Percentiles rank a stretch among this genome's conserved stretches.
phyloP scores from a whole-genome alignment of 2,797 vertebrate species.

The Syngnathus acus region DNA sequence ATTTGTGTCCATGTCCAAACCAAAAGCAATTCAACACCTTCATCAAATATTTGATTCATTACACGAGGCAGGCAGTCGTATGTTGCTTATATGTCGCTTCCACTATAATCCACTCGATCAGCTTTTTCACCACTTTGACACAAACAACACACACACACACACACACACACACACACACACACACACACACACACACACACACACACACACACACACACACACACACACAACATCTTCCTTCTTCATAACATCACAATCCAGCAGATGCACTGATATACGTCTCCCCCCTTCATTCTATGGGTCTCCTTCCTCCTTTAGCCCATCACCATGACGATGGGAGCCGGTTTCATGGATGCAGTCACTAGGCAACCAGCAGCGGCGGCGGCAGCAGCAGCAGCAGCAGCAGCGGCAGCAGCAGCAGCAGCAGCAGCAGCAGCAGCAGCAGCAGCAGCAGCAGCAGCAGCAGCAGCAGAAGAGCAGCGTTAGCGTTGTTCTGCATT shows the following conservation, averaged over 20 bases:
- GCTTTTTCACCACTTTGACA: neutral
- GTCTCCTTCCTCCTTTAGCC: conserved; percentile 47
- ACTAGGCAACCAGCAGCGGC: conserved; percentile 63
- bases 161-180: no score
- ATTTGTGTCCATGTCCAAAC: neutral
- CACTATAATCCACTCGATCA: neutral
- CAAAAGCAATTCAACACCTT: neutral
- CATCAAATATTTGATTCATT: neutral
- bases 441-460: no score
- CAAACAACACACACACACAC: no score
- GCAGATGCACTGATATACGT: conserved; percentile 52
- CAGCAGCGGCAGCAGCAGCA: no score
- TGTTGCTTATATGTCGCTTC: no score
- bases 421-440: no score
- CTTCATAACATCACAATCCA: conserved; percentile 23
- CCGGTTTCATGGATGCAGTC: conserved; percentile 58
- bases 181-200: neutral
- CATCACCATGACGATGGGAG: conserved; percentile 66
- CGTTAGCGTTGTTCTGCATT: conserved; percentile 11
- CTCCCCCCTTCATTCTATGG: conserved; percentile 38
- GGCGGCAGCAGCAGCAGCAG: no score
- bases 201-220: neutral
- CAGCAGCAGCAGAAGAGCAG: conserved; percentile 31
- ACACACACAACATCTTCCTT: conserved; percentile 3
- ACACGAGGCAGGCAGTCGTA: no score